Evolutionary conservation across 2,113 vertebrate genomes (phyloP).

Genomic region (Herpetotheres cachinnans): DNA sequence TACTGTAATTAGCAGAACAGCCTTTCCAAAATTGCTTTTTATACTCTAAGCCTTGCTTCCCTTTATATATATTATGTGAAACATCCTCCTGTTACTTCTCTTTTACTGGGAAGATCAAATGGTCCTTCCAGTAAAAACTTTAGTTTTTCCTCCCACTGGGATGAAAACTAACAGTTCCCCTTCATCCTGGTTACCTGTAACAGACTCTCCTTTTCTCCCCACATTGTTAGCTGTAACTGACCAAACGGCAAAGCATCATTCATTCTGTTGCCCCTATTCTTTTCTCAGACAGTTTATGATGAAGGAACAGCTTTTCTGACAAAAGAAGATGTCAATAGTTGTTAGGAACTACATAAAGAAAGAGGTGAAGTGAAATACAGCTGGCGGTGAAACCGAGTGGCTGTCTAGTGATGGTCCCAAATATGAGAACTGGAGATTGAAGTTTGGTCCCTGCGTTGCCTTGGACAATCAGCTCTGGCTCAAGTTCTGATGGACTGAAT

Average conservation of each 20-base stretch:
- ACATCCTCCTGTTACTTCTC: background rate
- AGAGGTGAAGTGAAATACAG: background rate
- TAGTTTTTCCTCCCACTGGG: background rate
- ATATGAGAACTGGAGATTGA: background rate
- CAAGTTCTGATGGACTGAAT: background rate
- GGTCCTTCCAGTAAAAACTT: background rate
- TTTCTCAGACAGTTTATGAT: background rate
- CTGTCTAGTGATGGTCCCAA: background rate
- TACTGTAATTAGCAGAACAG: background rate
- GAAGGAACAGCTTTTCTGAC: background rate
- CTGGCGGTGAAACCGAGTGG: background rate
- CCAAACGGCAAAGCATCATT: background rate
- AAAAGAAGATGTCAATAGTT: background rate
- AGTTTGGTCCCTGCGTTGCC: background rate
- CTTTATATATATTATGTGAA: background rate
- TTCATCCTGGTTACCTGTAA: background rate
- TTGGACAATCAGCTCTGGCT: background rate
- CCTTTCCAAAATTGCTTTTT: background rate
- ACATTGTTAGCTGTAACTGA: background rate
- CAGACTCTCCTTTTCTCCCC: background rate
- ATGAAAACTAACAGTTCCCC: background rate
- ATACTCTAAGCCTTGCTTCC: background rate
- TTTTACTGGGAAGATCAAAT: background rate
- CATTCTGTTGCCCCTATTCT: background rate
- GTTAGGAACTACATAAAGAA: background rate